Conservation (phyloP, 2,797 vertebrate species). For the Amphiprion clarkii region DNA sequence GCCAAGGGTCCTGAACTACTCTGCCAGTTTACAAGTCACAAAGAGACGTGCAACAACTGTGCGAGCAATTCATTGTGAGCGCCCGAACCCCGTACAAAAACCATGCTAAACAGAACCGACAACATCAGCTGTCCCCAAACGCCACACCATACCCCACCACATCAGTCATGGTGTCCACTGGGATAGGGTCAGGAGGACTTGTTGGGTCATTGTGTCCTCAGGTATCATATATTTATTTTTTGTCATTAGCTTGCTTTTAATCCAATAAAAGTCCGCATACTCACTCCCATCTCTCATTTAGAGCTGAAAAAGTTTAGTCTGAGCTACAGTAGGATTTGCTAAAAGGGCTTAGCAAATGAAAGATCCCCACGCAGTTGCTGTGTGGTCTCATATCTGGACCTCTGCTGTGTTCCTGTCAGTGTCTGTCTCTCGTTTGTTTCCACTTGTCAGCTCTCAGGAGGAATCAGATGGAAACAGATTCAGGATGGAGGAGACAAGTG, state of each 20-base stretch:
- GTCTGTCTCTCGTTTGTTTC: constrained; percentile 67
- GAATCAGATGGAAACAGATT: constrained; percentile 61
- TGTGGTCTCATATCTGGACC: constrained; percentile 32
- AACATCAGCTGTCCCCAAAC: too few species aligned
- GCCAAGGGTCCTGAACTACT: too few species aligned
- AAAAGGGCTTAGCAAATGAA: constrained; percentile 32
- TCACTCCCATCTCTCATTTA: background rate
- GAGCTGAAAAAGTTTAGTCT: constrained; percentile 20
- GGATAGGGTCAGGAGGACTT: too few species aligned
- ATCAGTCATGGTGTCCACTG: too few species aligned
- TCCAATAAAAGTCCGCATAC: too few species aligned
- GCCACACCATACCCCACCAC: too few species aligned
- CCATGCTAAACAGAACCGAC: too few species aligned
- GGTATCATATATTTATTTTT: background rate
- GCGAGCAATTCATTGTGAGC: too few species aligned
- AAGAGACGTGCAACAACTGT: too few species aligned
- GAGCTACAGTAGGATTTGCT: constrained; percentile 35
- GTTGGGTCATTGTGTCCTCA: background rate
- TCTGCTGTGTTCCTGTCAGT: constrained; percentile 54
- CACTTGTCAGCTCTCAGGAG: constrained; percentile 63
- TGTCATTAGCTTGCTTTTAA: too few species aligned
- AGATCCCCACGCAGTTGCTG: constrained; percentile 17
- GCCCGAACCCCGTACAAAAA: too few species aligned
- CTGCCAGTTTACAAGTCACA: too few species aligned
- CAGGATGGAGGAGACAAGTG: constrained; percentile 57